These are phyloP conservation scores for Galleria mellonella DNA, from an alignment of 1,140 invertebrate genomes.

Conservation along the genomic window DNA sequence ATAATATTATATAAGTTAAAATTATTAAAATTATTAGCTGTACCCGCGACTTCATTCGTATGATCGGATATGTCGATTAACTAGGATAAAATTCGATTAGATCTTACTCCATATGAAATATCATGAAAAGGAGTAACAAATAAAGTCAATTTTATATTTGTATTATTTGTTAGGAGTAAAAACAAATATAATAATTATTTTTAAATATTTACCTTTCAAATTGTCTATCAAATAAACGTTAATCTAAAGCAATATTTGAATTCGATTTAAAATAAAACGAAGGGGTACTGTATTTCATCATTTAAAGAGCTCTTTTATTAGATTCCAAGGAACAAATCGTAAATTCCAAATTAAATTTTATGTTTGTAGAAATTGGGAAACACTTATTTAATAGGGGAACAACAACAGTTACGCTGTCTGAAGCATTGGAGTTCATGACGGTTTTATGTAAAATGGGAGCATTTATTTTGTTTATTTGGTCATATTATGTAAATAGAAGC, in stretches of 20 bases:
- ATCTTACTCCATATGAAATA: no score
- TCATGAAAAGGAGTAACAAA: no score
- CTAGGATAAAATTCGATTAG: no score
- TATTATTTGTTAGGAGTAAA: no score
- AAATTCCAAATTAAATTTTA: conserved; percentile 20
- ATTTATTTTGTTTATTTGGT: neutral
- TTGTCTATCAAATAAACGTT: conserved; percentile 9
- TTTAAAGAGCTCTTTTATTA: conserved; percentile 42
- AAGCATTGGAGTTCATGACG: neutral
- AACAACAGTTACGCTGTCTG: neutral
- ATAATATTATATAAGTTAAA: no score
- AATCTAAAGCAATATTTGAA: conserved; percentile 36
- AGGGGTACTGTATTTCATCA: conserved; percentile 46
- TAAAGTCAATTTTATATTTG: no score
- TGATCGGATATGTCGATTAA: no score
- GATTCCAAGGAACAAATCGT: conserved; percentile 32
- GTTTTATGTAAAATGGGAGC: neutral
- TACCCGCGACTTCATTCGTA: no score
- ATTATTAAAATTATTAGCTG: no score
- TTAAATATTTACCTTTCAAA: no score
- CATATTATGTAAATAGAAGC: neutral
- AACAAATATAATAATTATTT: no score
- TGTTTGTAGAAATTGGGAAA: conserved; percentile 13
- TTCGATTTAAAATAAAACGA: conserved; percentile 42
- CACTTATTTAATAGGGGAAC: conserved; percentile 10